phyloP scores from a whole-genome alignment of 2,113 vertebrate genomes.

The Callithrix jacchus region DNA sequence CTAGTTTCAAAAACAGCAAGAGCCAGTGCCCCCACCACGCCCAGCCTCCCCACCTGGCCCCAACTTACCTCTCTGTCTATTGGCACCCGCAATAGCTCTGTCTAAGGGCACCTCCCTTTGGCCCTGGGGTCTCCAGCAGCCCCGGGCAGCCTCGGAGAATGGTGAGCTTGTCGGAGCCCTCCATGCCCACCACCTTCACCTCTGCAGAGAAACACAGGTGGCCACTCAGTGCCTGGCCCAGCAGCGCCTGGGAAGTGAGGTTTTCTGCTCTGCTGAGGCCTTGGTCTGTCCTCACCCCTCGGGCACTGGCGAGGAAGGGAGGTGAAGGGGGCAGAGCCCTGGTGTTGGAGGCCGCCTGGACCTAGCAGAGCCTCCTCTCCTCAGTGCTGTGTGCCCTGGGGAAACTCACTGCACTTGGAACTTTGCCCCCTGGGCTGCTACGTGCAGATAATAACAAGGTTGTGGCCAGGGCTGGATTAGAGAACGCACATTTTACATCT shows the following conservation, averaged over 20 bases:
- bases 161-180: slow-evolving; percentile 40
- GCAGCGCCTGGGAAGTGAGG: not conserved
- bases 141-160: slow-evolving; percentile 67
- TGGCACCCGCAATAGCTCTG: not conserved
- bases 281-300: accelerated
- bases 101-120: too few relatives aligned
- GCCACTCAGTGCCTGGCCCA: not conserved
- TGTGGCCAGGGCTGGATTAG: accelerated
- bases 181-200: slow-evolving; percentile 45
- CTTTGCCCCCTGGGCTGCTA: not conserved
- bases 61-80: not conserved
- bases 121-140: not conserved
- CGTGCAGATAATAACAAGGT: accelerated
- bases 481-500: accelerated
- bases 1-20: accelerated
- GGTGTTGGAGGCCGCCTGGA: too few relatives aligned
- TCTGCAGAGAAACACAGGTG: not conserved
- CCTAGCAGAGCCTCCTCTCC: accelerated
- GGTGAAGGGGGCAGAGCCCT: not conserved
- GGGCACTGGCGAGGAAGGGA: not conserved
- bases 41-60: accelerated
- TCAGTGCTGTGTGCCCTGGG: not conserved
- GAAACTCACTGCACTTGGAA: not conserved
- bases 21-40: accelerated
- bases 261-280: accelerated